phyloP scores from a whole-genome alignment of 2,888 invertebrate species.

The Erannis defoliaria region DNA sequence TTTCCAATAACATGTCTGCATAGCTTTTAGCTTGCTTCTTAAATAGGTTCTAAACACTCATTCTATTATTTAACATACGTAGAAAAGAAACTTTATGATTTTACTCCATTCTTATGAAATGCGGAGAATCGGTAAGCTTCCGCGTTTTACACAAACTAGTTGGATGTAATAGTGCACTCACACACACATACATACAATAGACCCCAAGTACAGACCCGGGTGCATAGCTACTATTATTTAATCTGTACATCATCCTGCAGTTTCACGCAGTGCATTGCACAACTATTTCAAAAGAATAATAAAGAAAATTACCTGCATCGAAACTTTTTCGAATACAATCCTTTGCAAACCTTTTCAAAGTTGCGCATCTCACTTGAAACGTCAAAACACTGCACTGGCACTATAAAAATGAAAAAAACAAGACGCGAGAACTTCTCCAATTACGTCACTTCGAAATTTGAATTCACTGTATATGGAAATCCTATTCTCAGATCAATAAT shows the following conservation, averaged over 20 bases:
- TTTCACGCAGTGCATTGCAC: slow-evolving; percentile 3
- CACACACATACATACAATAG: slow-evolving; percentile 23
- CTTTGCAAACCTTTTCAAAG: slow-evolving; percentile 51
- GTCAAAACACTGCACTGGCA: slow-evolving; percentile 50
- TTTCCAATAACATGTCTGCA: no score
- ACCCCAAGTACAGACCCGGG: slow-evolving; percentile 21
- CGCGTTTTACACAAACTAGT: slow-evolving; percentile 20
- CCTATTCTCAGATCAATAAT: neutral
- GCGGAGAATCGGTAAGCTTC: slow-evolving; percentile 16
- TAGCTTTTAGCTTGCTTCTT: no score
- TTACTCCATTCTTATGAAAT: slow-evolving; percentile 4
- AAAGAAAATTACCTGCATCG: slow-evolving; percentile 74
- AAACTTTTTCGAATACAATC: slow-evolving; percentile 57
- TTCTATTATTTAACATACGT: no score
- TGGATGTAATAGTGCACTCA: slow-evolving; percentile 22
- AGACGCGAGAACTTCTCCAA: slow-evolving; percentile 18
- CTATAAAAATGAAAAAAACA: slow-evolving; percentile 43
- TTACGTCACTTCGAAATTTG: slow-evolving; percentile 34
- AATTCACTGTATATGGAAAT: slow-evolving; percentile 16
- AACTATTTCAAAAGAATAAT: slow-evolving; percentile 3
- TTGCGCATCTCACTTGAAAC: slow-evolving; percentile 61
- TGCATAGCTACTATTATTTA: neutral
- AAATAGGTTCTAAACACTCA: no score
- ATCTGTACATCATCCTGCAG: slow-evolving; percentile 6
- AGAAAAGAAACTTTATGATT: neutral